Conservation (phyloP, 2,888 invertebrate species). For the Amblyjoppa proteus region DNA sequence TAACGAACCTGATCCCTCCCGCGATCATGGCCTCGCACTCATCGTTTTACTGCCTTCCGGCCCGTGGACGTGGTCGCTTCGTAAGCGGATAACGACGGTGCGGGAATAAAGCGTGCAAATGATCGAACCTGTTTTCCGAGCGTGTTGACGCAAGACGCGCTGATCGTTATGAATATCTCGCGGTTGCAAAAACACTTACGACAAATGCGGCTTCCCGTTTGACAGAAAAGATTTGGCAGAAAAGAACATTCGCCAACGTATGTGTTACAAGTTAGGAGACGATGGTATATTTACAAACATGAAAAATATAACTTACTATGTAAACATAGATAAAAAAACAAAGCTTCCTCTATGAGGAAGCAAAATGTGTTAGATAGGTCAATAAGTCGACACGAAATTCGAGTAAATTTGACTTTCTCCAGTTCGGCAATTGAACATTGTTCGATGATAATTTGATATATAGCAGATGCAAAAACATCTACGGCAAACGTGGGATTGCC, state of each 20-base stretch:
- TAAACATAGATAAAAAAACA: no score
- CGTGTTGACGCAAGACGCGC: neutral
- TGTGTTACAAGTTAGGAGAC: no score
- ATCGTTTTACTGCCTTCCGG: constrained; percentile 39
- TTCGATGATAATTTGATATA: neutral
- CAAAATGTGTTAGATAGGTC: no score
- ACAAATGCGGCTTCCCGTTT: no score
- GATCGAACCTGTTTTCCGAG: neutral
- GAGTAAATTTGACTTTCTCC: no score
- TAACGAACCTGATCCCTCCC: constrained; percentile 44
- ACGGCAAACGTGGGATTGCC: no score
- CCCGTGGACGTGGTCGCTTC: neutral
- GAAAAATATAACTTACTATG: no score
- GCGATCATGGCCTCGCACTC: constrained; percentile 18
- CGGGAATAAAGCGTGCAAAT: neutral
- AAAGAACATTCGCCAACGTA: neutral
- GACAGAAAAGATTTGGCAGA: neutral
- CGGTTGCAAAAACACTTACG: neutral
- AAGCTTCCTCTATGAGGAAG: no score
- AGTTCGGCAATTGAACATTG: no score
- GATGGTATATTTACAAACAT: no score
- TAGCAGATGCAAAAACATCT: neutral
- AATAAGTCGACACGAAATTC: no score
- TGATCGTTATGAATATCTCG: neutral
- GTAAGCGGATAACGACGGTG: constrained; percentile 4